Evolutionary conservation across 2,797 vertebrate genomes (phyloP), one percentile per base, ranked within the genome.

Genomic region (Dicrostonyx torquatus): DNA sequence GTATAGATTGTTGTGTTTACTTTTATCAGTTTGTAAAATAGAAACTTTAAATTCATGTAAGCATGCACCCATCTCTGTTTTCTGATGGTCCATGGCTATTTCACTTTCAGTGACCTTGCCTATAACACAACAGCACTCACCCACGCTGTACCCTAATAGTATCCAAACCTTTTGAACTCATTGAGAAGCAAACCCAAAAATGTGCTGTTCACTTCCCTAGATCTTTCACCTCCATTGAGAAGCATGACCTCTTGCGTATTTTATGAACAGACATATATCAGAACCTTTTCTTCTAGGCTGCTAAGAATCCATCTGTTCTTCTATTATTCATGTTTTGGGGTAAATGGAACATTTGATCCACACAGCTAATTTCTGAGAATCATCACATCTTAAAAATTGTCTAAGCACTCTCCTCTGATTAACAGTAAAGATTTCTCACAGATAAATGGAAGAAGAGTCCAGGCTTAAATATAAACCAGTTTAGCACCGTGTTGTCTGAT

Each of bases 241-340:
- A 95, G 50, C 70, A 93, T 88, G 55, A 83, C n/a, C 66, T 94
- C n/a, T 94, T 12, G 10, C 86, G 50, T n/a, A 40, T 92, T 96
- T 95, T 26, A 53, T 50, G 53, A 94, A 92, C n/a, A 91, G 45
- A 92, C 85, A 82, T 29, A 84, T 70, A 86, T 82, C 78, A 53
- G 45, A 88, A 66, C 29, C 72, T 93, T 20, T 93, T 93, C 78
- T 53, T 87, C 84, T 84, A 48, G 92, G 29, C 50, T 90, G 64
- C 6, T 24, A 89, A 78, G 76, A 89, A 77, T 87, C 86, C 34
- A 29, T 18, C 37, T 89, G 10, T 5, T 17, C 40, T 95, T 80
- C 86, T 83, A 62, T 26, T 91, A 48, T 55, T 82, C 12, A 43
- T 76, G 92, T 85, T 14, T 70, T 93, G 40, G 55, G 22, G 20